These are phyloP conservation scores for Microplitis manilae DNA, from an alignment of 2,888 invertebrate genomes.

Conservation along the genomic window DNA sequence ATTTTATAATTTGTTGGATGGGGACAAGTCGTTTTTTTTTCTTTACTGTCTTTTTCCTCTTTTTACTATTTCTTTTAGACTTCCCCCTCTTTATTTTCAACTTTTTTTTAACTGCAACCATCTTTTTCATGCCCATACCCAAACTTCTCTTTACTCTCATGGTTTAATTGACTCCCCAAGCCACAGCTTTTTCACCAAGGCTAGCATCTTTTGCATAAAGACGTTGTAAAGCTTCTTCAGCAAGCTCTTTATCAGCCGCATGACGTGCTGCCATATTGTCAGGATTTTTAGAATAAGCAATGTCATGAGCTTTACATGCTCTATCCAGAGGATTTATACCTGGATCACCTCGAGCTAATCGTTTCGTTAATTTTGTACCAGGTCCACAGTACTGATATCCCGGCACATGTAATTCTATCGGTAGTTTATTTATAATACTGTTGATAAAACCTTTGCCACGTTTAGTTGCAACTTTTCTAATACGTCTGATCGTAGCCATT, in stretches of 20 bases:
- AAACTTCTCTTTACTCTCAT: too few relatives aligned
- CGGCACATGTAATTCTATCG: too few relatives aligned
- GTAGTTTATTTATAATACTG: too few relatives aligned
- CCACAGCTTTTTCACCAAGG: conserved; percentile 60
- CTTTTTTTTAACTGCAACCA: conserved; percentile 53
- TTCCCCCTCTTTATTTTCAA: conserved; percentile 59
- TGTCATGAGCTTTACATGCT: conserved; percentile 54
- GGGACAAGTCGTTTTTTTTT: neutral
- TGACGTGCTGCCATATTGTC: conserved; percentile 52
- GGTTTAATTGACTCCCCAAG: conserved; percentile 44
- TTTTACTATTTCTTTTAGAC: too few relatives aligned
- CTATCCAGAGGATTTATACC: conserved; percentile 49
- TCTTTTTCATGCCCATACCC: conserved; percentile 32
- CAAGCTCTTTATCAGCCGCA: conserved; percentile 62
- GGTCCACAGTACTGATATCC: too few relatives aligned
- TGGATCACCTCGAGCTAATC: too few relatives aligned
- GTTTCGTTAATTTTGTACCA: too few relatives aligned
- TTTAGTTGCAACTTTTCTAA: too few relatives aligned
- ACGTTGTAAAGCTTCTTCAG: conserved; percentile 59
- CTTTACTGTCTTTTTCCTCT: too few relatives aligned
- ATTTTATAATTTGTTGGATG: neutral
- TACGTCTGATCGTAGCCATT: too few relatives aligned
- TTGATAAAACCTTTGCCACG: too few relatives aligned
- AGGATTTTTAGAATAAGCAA: conserved; percentile 49
- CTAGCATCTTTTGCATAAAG: conserved; percentile 52